Evolutionary conservation across 2,888 invertebrate genomes (phyloP).

Genomic region (Poecilus cupreus): DNA sequence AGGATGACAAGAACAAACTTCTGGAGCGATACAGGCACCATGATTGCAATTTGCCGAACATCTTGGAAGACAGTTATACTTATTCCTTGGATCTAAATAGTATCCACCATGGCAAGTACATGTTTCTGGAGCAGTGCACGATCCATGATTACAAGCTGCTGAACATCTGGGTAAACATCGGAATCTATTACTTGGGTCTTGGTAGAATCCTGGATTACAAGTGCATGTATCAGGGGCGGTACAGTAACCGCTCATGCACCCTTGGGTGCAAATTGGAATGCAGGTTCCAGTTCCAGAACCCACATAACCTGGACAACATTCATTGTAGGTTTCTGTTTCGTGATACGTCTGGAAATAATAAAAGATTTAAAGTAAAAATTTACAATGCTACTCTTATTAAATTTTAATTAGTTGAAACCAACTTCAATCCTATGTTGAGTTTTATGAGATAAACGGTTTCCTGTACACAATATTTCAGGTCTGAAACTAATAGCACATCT

Average conservation of each 20-base stretch:
- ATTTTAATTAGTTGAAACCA: background rate
- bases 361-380: background rate
- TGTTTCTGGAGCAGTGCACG: conserved; percentile 62
- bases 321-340: conserved; percentile 17
- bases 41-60: conserved; percentile 63
- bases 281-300: conserved; percentile 61
- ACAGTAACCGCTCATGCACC: conserved; percentile 64
- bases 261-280: conserved; percentile 61
- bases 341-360: conserved; percentile 16
- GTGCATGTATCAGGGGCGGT: conserved; percentile 62
- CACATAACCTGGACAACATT: conserved; percentile 58
- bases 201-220: conserved; percentile 65
- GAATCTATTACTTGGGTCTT: conserved; percentile 44
- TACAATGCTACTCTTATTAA: background rate
- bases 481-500: background rate
- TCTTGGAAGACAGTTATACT: conserved; percentile 63
- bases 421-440: background rate
- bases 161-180: conserved; percentile 63
- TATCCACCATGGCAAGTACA: conserved; percentile 66
- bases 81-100: conserved; percentile 60
- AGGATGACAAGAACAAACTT: conserved; percentile 64
- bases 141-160: conserved; percentile 62
- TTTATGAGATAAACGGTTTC: background rate
- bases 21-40: conserved; percentile 63
- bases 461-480: background rate